Evolutionary conservation across 2,797 vertebrate genomes (phyloP), one percentile per base, ranked within the genome.

Genomic region (Lutjanus campechanus): DNA sequence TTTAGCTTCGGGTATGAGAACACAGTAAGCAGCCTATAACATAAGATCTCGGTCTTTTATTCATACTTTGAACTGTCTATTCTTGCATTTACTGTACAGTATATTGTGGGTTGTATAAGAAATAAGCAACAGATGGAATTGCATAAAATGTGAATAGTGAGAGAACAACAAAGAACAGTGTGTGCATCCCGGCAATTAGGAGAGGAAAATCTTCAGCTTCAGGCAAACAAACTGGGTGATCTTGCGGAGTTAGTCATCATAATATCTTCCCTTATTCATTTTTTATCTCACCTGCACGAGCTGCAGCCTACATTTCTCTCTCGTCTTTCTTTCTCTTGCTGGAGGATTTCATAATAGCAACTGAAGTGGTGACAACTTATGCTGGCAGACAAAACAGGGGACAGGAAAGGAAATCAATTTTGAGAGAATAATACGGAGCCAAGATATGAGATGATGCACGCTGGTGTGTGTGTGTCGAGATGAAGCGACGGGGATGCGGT

Each of bases 351-450:
- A 66, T 82, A 46, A 60, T 49, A 69, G 60, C 25, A 53, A 20
- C 61, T 86, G 29, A 60, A 78, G 64, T 65, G 55, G 72, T 71
- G 67, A 76, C 81, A 72, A 85, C 44, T 85, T 59, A 70, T 73
- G 59, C 69, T 64, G 55, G 58, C 79, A 84, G 81, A 82, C 69
- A 76, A 76, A 83, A 68, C 53, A 67, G 54, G 51, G 29, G 44
- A 64, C 72, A 59, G 68, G 25, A 73, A 72, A 69, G 75, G 61
- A 89, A 87, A 85, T 85, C 76, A 79, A 81, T 89, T 83, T 46
- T 16, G 53, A 51, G 82, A 74, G 60, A 74, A 79, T 77, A 73
- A 74, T 64, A 63, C 17, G 83, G 65, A 69, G 64, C 50, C 43
- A 3, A 73, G 77, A 72, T 71, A 46, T 11, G 80, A 76, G 56